Evolutionary conservation across 2,113 vertebrate species (phyloP).

Genomic region (Pygathrix nemaeus): DNA sequence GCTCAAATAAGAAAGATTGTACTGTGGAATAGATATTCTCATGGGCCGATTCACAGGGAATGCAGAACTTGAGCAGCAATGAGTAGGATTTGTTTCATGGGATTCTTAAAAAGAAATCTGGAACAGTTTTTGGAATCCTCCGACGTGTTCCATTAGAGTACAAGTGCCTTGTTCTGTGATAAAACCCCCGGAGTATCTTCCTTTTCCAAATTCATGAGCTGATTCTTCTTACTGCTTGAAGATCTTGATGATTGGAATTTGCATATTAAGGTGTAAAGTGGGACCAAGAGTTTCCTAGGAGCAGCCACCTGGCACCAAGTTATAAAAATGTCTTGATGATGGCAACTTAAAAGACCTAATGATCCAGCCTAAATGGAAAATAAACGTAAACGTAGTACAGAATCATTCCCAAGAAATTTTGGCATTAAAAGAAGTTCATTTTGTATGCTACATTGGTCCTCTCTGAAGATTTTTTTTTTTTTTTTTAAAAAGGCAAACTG

Average conservation of each 20-base stretch:
- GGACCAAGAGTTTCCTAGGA: conserved; percentile 42
- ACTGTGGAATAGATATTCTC: rapidly evolving
- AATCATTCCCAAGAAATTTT: conserved; percentile 32
- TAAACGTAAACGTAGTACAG: conserved; percentile 18
- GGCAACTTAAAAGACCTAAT: conserved; percentile 17
- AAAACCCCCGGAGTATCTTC: background rate
- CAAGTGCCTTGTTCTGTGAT: background rate
- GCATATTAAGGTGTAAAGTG: conserved; percentile 46
- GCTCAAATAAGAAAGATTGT: background rate
- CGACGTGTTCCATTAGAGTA: background rate
- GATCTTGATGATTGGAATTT: conserved; percentile 23
- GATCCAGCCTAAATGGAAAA: conserved; percentile 62
- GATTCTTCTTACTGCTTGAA: conserved; percentile 30
- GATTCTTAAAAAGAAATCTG: background rate
- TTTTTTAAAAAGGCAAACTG: background rate
- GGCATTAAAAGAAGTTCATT: conserved; percentile 33
- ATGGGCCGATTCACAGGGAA: background rate
- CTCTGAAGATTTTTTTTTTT: background rate
- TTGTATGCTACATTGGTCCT: conserved; percentile 22
- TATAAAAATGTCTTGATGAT: conserved; percentile 48
- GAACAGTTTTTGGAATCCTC: background rate
- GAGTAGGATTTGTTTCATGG: background rate
- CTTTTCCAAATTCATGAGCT: background rate
- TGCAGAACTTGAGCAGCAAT: background rate
- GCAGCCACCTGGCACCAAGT: background rate